These are phyloP conservation scores for Dipus sagitta DNA, from an alignment of 2,797 vertebrate species.

Conservation along the genomic window DNA sequence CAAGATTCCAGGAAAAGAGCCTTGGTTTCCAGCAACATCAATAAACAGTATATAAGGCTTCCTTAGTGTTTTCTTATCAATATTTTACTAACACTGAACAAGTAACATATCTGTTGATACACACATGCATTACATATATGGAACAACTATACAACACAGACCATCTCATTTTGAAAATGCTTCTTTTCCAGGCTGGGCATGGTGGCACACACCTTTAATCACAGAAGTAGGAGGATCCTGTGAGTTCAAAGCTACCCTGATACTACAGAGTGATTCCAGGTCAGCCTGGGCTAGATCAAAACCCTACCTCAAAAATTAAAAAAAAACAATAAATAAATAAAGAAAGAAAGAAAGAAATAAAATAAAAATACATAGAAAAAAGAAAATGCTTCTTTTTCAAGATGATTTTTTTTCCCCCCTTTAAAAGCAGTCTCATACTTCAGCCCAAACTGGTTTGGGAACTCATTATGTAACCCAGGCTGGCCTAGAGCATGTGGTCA, in stretches of 20 bases:
- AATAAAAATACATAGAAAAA: no score
- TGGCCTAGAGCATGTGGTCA: neutral
- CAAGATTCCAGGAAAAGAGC: neutral
- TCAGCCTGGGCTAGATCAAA: no score
- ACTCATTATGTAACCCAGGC: neutral
- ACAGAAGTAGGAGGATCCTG: no score
- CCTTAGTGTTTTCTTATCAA: neutral
- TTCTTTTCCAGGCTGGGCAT: neutral
- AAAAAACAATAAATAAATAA: no score
- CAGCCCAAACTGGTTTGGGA: neutral
- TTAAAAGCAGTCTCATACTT: neutral
- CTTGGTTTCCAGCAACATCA: neutral
- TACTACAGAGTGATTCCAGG: no score
- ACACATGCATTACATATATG: neutral
- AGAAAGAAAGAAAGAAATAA: no score
- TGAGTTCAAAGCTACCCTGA: no score
- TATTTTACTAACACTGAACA: neutral
- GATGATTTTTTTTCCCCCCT: neutral
- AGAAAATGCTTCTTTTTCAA: neutral
- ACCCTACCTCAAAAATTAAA: no score
- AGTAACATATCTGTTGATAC: neutral
- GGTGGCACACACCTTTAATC: no score
- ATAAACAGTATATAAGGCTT: neutral
- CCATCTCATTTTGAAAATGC: slow-evolving; percentile 35
- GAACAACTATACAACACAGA: slow-evolving; percentile 6